These are phyloP conservation scores for Harpagoxenus sublaevis DNA, from an alignment of 2,888 invertebrate species.

Conservation along the genomic window DNA sequence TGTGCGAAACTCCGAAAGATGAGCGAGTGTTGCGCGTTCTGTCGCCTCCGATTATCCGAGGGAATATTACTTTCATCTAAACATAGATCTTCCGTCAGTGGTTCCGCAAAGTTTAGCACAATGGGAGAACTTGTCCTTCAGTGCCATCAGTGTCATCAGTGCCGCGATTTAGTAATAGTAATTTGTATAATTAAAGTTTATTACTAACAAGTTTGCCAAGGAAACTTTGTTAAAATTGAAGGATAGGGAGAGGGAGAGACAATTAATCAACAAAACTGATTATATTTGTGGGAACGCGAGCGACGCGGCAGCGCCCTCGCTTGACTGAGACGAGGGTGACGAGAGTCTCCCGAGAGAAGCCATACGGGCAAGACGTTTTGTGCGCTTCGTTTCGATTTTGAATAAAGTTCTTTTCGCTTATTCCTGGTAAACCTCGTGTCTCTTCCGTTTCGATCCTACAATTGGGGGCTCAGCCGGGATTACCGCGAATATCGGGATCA, in stretches of 20 bases:
- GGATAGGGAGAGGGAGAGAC: background rate
- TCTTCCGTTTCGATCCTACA: no score
- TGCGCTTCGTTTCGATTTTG: no score
- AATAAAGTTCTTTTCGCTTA: no score
- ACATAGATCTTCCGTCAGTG: background rate
- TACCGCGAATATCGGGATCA: no score
- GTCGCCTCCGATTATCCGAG: background rate
- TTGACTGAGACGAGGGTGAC: no score
- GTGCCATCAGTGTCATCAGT: background rate
- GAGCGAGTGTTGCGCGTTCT: background rate
- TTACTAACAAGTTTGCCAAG: background rate
- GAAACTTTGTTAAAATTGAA: background rate
- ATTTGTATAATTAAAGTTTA: background rate
- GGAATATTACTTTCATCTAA: conserved; percentile 12
- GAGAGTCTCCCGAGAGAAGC: no score
- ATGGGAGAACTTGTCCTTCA: background rate
- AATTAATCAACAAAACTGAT: background rate
- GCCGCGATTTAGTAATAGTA: background rate
- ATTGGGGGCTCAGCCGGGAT: no score
- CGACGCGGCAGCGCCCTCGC: no score
- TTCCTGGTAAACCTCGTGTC: no score
- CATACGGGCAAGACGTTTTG: no score
- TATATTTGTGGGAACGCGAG: no score
- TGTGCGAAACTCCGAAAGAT: conserved; percentile 2
- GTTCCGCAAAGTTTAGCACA: background rate